A percentile compares a stretch with the other conserved stretches of the same genome.
These are phyloP conservation scores for Siniperca chuatsi DNA, from an alignment of 2,113 vertebrate genomes.

Conservation along the genomic window DNA sequence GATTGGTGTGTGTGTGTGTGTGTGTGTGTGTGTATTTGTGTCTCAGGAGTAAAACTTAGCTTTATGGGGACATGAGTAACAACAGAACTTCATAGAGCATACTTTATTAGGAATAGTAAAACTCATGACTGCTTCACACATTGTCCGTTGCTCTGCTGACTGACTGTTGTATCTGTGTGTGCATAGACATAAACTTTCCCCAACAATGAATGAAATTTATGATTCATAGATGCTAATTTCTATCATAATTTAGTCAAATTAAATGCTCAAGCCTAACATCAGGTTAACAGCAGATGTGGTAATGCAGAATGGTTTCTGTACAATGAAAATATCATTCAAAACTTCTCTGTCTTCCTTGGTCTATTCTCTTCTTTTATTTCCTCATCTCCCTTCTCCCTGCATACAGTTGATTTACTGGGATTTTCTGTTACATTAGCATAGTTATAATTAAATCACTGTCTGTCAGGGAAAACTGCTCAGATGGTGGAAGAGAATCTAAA, in stretches of 20 bases:
- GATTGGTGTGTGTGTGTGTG: slow-evolving; percentile 3
- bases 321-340: neutral
- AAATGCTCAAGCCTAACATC: neutral
- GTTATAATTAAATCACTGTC: neutral
- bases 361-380: neutral
- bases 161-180: neutral
- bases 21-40: slow-evolving; percentile 26
- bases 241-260: neutral
- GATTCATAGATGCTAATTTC: neutral
- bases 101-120: slow-evolving; percentile 72
- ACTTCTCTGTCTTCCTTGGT: neutral
- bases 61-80: slow-evolving; percentile 67
- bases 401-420: neutral
- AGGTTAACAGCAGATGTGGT: too few species aligned
- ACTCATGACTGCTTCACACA: slow-evolving; percentile 36
- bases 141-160: slow-evolving; percentile 12
- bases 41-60: slow-evolving; percentile 29
- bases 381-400: neutral
- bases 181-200: neutral
- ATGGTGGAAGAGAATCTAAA: neutral
- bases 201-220: neutral
- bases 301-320: neutral
- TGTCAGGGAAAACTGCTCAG: neutral
- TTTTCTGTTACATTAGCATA: neutral
- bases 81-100: slow-evolving; percentile 64